These are phyloP conservation scores for Ceryle rudis DNA, from an alignment of 2,797 vertebrate genomes.

Conservation along the genomic window DNA sequence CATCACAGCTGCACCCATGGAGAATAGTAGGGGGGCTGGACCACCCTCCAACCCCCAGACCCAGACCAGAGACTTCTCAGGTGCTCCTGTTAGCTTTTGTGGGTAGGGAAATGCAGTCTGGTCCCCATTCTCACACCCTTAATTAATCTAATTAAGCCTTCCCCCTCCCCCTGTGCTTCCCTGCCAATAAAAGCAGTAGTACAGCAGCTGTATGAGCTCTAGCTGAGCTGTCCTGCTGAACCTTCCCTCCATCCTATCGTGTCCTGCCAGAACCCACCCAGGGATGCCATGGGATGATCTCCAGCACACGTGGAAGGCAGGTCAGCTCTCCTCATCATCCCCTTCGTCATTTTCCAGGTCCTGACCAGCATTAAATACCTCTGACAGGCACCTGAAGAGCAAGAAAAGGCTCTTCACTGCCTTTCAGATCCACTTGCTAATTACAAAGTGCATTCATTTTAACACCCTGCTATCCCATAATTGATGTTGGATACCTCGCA, in stretches of 20 bases:
- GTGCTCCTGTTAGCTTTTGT: neutral
- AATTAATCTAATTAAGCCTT: neutral
- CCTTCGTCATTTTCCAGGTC: neutral
- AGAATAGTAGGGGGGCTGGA: fast-evolving
- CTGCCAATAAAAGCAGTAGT: neutral
- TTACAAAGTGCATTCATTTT: neutral
- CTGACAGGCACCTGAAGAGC: neutral
- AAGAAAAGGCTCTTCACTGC: neutral
- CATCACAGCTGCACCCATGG: too few species aligned
- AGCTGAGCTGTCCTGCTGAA: fast-evolving
- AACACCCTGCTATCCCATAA: constrained; percentile 18
- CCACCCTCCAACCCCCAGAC: neutral
- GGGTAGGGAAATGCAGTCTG: neutral
- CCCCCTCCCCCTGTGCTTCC: neutral
- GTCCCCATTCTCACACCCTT: neutral
- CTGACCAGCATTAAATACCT: neutral
- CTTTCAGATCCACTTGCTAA: neutral
- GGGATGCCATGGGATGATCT: neutral
- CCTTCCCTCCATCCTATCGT: neutral
- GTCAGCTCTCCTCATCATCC: neutral
- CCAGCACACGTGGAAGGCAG: fast-evolving
- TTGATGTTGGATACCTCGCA: constrained; percentile 41
- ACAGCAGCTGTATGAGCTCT: neutral
- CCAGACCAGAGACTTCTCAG: fast-evolving
- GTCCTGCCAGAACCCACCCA: neutral